Evolutionary conservation across 2,888 invertebrate genomes (phyloP).

Genomic region (Teleiodes luculella): DNA sequence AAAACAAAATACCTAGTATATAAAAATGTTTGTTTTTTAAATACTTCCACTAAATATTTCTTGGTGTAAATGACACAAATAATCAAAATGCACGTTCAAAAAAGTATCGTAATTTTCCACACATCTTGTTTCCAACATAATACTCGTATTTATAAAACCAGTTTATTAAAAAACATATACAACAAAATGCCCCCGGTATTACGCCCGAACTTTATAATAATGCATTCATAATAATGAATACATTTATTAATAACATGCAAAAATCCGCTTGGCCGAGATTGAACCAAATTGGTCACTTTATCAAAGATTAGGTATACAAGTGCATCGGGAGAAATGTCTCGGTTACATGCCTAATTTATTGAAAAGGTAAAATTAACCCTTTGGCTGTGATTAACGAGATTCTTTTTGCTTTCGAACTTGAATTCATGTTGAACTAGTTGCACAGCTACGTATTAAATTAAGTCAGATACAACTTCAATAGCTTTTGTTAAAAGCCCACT

Average conservation of each 20-base stretch:
- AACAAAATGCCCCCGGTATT: background rate
- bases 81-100: no score
- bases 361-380: background rate
- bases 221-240: background rate
- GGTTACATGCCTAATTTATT: background rate
- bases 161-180: background rate
- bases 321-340: background rate
- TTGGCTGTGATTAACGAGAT: no score
- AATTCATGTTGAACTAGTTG: no score
- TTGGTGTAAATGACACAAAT: no score
- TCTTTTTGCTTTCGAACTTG: no score
- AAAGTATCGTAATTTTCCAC: no score
- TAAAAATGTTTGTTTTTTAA: no score
- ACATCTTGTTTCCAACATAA: background rate
- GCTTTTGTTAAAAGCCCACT: no score
- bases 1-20: no score
- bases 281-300: constrained; percentile 10
- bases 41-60: no score
- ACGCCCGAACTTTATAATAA: background rate
- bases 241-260: constrained; percentile 5
- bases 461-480: no score
- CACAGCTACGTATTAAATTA: no score
- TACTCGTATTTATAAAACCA: background rate
- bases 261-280: constrained; percentile 15
- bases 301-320: constrained; percentile 8